Percentiles rank a stretch among this genome's conserved stretches.
Evolutionary conservation across 2,797 vertebrate genomes (phyloP).

Genomic region (Poecilia gillii): DNA sequence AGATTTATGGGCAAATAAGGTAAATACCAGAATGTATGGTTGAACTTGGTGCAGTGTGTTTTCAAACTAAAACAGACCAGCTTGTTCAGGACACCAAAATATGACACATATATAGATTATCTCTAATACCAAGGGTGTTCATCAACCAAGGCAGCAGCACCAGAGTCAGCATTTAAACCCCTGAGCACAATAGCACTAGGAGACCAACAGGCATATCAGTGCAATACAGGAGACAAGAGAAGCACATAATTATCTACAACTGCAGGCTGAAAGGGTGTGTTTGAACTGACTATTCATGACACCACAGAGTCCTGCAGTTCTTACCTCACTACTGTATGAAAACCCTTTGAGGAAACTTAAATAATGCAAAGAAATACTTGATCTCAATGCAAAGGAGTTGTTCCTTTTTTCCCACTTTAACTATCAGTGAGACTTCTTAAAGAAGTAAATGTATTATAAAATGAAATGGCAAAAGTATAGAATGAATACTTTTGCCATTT

Average conservation of each 20-base stretch:
- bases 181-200: neutral
- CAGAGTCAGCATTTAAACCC: neutral
- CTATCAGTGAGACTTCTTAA: neutral
- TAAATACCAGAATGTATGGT: neutral
- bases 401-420: too few relatives aligned
- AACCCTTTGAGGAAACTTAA: neutral
- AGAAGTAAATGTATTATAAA: neutral
- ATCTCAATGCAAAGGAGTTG: neutral
- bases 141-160: neutral
- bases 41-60: neutral
- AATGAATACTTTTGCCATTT: neutral
- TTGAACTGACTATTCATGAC: neutral
- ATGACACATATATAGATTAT: conserved; percentile 3
- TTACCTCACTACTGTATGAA: neutral
- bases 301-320: neutral
- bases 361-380: neutral
- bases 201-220: neutral
- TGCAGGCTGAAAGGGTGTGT: neutral
- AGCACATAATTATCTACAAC: conserved; percentile 35
- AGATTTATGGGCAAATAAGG: neutral
- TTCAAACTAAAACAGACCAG: conserved; percentile 18
- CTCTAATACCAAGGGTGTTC: neutral
- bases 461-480: neutral
- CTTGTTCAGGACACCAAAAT: neutral
- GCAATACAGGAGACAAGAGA: conserved; percentile 4